Percentiles rank a stretch among this genome's conserved stretches.
These are phyloP conservation scores for Gymnoscopelus braueri DNA, from an alignment of 2,797 vertebrate genomes.

Conservation along the genomic window DNA sequence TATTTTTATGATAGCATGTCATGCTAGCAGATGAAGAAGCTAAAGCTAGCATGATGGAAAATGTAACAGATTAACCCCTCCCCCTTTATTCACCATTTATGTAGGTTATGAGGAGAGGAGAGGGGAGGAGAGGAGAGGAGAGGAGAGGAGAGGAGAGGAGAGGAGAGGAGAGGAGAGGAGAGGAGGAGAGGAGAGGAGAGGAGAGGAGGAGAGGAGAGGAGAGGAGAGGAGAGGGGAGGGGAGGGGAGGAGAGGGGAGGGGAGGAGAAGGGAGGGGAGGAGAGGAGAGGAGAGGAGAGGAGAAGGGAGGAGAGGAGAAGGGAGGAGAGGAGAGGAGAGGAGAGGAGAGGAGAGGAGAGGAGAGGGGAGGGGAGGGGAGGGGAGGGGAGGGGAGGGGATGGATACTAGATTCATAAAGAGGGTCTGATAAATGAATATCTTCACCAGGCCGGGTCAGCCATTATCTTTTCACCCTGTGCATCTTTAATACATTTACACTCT, in stretches of 20 bases:
- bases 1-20: no score
- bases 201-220: not conserved
- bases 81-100: not conserved
- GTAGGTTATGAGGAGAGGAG: not conserved
- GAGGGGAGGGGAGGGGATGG: no score
- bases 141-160: not conserved
- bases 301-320: not conserved
- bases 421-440: no score
- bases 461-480: no score
- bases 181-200: not conserved
- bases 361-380: no score
- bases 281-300: not conserved
- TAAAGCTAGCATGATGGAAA: no score
- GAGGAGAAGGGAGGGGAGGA: not conserved
- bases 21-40: no score
- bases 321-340: not conserved
- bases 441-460: no score
- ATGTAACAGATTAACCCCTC: not conserved
- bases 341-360: not conserved
- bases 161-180: not conserved
- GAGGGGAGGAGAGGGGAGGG: not conserved
- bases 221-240: not conserved
- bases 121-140: not conserved
- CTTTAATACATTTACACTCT: no score
- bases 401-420: no score